phyloP scores from a whole-genome alignment of 2,113 vertebrate species.

The Gopherus evgoodei region DNA sequence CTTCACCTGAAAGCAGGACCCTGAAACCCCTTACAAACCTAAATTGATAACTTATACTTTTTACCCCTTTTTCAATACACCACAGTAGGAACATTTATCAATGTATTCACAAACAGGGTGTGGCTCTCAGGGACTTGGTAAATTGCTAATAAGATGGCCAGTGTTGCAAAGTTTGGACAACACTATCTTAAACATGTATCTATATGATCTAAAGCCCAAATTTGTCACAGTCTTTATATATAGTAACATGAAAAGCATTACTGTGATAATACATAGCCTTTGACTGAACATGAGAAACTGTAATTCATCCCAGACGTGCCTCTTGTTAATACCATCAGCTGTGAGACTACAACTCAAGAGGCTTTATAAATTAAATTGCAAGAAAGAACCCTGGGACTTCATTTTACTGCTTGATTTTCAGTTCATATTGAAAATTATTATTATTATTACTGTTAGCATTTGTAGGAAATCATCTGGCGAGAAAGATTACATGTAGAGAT shows the following conservation, averaged over 20 bases:
- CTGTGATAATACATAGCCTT: neutral
- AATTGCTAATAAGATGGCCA: neutral
- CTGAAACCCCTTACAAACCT: neutral
- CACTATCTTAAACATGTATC: neutral
- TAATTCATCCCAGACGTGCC: neutral
- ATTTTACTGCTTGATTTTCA: conserved; percentile 9
- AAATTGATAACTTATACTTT: neutral
- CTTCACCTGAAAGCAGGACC: neutral
- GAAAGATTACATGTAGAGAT: conserved; percentile 2
- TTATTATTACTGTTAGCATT: neutral
- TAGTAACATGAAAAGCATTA: neutral
- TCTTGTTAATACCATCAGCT: neutral
- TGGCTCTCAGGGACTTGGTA: neutral
- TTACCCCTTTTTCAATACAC: neutral
- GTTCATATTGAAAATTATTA: neutral
- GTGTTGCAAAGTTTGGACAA: neutral
- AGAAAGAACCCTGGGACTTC: neutral
- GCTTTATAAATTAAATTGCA: neutral
- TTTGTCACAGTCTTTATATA: neutral
- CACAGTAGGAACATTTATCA: neutral
- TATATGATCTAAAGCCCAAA: neutral
- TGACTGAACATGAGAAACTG: neutral
- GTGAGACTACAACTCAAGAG: neutral
- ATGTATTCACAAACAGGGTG: neutral
- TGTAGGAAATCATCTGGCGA: neutral